phyloP scores from a whole-genome alignment of 2,113 vertebrate species.

The Setophaga petechia region DNA sequence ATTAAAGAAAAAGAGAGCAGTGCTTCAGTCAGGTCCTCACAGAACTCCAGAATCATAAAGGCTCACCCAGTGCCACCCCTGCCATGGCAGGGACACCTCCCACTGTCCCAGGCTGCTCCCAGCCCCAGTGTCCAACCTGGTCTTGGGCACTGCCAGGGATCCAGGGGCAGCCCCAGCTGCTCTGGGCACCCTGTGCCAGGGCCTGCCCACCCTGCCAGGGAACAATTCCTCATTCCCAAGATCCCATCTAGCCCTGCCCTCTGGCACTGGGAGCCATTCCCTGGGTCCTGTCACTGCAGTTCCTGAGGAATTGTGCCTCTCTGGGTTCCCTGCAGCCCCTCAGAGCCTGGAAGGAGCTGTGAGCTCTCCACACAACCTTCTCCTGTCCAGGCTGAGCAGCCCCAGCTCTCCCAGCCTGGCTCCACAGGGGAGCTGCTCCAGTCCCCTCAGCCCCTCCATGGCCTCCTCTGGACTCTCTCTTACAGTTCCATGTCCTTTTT shows the following conservation, averaged over 20 bases:
- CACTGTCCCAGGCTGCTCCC: background rate
- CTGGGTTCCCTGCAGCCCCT: background rate
- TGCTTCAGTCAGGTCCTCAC: background rate
- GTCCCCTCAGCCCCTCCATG: rapidly evolving
- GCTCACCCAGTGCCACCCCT: background rate
- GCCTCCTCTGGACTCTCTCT: background rate
- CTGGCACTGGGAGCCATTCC: too few species aligned
- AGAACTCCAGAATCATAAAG: background rate
- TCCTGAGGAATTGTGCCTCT: background rate
- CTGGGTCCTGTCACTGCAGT: rapidly evolving
- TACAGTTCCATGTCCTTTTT: background rate
- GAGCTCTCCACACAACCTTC: background rate
- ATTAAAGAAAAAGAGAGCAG: background rate
- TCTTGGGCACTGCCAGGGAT: background rate
- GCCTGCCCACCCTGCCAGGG: too few species aligned
- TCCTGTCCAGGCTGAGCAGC: background rate
- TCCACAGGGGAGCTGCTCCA: background rate
- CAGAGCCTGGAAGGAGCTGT: background rate
- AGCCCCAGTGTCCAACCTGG: background rate
- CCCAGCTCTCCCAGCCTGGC: background rate
- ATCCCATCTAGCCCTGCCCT: too few species aligned
- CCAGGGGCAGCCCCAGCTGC: background rate
- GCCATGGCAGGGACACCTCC: background rate
- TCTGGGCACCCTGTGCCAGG: too few species aligned
- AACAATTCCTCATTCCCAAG: too few species aligned